Conservation (phyloP, 1,140 invertebrate genomes). For the Lordiphosa stackelbergi region DNA sequence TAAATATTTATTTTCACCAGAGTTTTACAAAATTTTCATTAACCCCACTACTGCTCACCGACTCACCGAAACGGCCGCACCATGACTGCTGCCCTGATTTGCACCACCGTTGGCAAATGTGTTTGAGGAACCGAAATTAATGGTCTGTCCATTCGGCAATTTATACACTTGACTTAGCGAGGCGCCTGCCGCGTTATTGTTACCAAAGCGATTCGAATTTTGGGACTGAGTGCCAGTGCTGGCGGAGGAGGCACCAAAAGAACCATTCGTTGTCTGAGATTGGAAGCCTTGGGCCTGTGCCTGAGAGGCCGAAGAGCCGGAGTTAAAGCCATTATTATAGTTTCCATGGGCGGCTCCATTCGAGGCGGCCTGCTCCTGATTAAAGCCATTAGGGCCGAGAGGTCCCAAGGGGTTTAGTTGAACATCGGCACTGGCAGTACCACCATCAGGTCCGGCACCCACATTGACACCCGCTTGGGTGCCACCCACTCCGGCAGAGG, state of each 20-base stretch:
- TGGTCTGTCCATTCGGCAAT: slow-evolving; percentile 73
- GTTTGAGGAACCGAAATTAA: slow-evolving; percentile 73
- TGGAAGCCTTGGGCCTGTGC: slow-evolving; percentile 70
- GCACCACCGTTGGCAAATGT: slow-evolving; percentile 72
- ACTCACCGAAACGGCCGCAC: slow-evolving; percentile 56
- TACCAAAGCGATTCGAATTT: slow-evolving; percentile 54
- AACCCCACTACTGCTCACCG: slow-evolving; percentile 19
- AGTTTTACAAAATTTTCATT: slow-evolving; percentile 14
- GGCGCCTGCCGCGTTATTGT: slow-evolving; percentile 64
- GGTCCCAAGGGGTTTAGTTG: slow-evolving; percentile 34
- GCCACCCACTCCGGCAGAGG: slow-evolving; percentile 37
- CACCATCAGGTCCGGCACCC: slow-evolving; percentile 50
- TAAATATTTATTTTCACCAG: slow-evolving; percentile 32
- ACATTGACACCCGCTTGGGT: slow-evolving; percentile 42
- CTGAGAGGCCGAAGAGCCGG: slow-evolving; percentile 52
- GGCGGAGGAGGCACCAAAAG: slow-evolving; percentile 75
- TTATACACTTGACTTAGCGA: slow-evolving; percentile 67
- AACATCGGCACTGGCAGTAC: slow-evolving; percentile 51
- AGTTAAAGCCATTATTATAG: slow-evolving; percentile 43
- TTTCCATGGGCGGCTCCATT: slow-evolving; percentile 55
- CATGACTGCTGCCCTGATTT: slow-evolving; percentile 62
- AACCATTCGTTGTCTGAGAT: slow-evolving; percentile 49
- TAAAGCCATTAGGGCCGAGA: slow-evolving; percentile 46
- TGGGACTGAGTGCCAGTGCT: slow-evolving; percentile 70
- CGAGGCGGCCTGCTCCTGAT: slow-evolving; percentile 62